Percentiles rank a stretch among this genome's conserved stretches.
Evolutionary conservation across 1,140 invertebrate species (phyloP).

Genomic region (Rhyzopertha dominica): DNA sequence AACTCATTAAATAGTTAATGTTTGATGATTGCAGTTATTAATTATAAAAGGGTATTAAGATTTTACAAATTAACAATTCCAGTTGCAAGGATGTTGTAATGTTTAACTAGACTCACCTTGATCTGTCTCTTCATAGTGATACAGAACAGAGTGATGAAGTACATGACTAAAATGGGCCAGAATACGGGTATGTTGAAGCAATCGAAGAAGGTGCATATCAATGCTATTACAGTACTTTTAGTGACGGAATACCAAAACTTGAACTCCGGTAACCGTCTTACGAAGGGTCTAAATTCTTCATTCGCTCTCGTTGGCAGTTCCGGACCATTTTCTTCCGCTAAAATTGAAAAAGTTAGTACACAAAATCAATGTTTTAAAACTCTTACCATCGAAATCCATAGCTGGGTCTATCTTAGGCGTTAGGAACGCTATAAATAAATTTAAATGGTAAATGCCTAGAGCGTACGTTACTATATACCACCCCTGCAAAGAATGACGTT

Average conservation of each 20-base stretch:
- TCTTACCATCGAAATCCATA: constrained; percentile 82
- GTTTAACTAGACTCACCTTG: constrained; percentile 73
- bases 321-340: constrained; percentile 73
- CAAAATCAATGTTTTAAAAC: background rate
- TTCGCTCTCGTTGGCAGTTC: constrained; percentile 89
- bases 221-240: constrained; percentile 89
- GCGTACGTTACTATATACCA: constrained; percentile 99
- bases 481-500: constrained; percentile 64
- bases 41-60: too few relatives aligned
- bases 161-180: constrained; percentile 99
- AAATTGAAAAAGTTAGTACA: constrained; percentile 21
- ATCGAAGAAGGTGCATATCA: constrained; percentile 95
- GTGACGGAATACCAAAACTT: constrained; percentile 99
- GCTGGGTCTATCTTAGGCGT: constrained; percentile 99
- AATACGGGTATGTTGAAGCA: constrained; percentile 99
- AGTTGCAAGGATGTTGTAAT: too few relatives aligned
- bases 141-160: constrained; percentile 96
- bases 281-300: constrained; percentile 98
- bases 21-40: too few relatives aligned
- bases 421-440: constrained; percentile 98
- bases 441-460: constrained; percentile 97
- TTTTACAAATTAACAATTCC: constrained; percentile 7
- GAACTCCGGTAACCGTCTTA: constrained; percentile 95
- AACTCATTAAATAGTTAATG: too few relatives aligned
- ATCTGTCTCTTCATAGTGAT: constrained; percentile 99